Evolutionary conservation across 2,888 invertebrate species (phyloP).

Genomic region (Exocentrus adspersus): DNA sequence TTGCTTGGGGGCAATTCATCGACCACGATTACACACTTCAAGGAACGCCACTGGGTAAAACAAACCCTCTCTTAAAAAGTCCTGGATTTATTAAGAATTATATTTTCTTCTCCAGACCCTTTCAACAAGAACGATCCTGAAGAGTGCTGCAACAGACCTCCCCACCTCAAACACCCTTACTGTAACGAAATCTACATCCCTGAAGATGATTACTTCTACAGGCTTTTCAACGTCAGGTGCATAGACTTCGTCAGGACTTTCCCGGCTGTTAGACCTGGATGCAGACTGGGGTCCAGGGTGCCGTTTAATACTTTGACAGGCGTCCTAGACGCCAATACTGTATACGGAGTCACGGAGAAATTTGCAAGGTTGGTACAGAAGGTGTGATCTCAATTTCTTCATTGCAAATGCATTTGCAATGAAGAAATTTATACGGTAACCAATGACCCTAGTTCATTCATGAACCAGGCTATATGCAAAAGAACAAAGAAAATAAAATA

Average conservation of each 20-base stretch:
- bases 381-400: neutral
- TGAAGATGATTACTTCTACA: constrained; percentile 91
- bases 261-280: constrained; percentile 87
- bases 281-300: constrained; percentile 85
- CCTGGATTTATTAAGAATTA: too few relatives aligned
- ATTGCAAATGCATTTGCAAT: neutral
- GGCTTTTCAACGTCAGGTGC: constrained; percentile 84
- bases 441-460: too few relatives aligned
- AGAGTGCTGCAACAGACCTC: constrained; percentile 86
- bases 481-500: too few relatives aligned
- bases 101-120: constrained; percentile 71
- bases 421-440: too few relatives aligned
- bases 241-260: constrained; percentile 91
- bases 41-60: constrained; percentile 84
- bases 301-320: constrained; percentile 90
- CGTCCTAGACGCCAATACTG: constrained; percentile 87
- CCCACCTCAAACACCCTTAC: constrained; percentile 87
- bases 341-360: constrained; percentile 87
- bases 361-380: constrained; percentile 72
- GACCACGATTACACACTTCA: constrained; percentile 93
- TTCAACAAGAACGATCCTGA: constrained; percentile 89
- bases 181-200: constrained; percentile 91
- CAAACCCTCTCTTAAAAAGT: too few relatives aligned
- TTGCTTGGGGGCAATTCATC: constrained; percentile 96
- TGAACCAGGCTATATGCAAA: too few relatives aligned